These are phyloP conservation scores for Ellobius talpinus DNA, from an alignment of 2,113 vertebrate genomes.

Conservation along the genomic window DNA sequence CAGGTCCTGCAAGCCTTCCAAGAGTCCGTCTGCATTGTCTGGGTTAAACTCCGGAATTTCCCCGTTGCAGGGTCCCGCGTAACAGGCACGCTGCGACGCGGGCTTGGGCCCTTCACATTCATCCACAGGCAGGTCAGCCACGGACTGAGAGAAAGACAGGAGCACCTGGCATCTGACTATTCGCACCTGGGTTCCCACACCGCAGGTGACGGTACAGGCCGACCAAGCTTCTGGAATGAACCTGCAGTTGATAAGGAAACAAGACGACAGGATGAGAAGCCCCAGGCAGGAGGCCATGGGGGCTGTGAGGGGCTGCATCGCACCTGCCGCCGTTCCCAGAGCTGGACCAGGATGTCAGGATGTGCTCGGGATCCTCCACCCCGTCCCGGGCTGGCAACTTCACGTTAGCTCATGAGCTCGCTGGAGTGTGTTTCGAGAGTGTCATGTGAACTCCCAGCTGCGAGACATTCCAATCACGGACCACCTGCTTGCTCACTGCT, in stretches of 20 bases:
- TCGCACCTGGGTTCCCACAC: conserved; percentile 91
- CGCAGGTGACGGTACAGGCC: conserved; percentile 94
- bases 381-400: conserved; percentile 31
- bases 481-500: conserved; percentile 69
- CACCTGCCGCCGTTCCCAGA: not conserved
- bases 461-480: conserved; percentile 68
- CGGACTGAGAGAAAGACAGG: conserved; percentile 96
- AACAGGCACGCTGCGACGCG: conserved; percentile 90
- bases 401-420: conserved; percentile 46
- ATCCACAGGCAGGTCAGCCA: conserved; percentile 94
- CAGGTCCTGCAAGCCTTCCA: conserved; percentile 83
- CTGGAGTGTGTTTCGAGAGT: conserved; percentile 37
- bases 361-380: not conserved
- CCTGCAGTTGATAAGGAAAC: conserved; percentile 85
- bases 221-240: conserved; percentile 96
- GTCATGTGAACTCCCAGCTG: conserved; percentile 73
- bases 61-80: conserved; percentile 90
- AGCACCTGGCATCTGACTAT: conserved; percentile 94
- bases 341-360: not conserved
- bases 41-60: conserved; percentile 77
- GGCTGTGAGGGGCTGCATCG: not conserved
- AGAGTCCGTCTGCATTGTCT: conserved; percentile 79
- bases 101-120: conserved; percentile 96
- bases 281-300: conserved; percentile 10
- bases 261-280: conserved; percentile 71